Percentiles rank a stretch among this genome's conserved stretches.
phyloP scores from a whole-genome alignment of 1,140 invertebrate species.

The Macrosteles quadrilineatus region DNA sequence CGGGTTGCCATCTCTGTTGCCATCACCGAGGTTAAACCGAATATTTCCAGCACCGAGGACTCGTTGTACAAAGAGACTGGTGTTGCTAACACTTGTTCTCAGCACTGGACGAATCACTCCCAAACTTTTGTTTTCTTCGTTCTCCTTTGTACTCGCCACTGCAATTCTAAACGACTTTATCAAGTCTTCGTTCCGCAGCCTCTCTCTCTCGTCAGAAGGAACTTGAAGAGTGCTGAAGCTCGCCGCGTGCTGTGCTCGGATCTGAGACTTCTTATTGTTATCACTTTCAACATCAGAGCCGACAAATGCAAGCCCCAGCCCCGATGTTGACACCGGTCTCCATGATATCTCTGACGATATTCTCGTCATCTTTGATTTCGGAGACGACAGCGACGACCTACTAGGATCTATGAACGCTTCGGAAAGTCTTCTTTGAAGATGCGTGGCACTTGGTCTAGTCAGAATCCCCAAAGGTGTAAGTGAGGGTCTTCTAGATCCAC shows the following conservation, averaged over 20 bases:
- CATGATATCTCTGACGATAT: constrained; percentile 52
- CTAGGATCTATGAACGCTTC: constrained; percentile 61
- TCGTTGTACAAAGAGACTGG: constrained; percentile 57
- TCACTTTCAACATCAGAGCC: neutral
- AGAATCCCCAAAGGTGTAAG: constrained; percentile 54
- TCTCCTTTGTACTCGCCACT: constrained; percentile 31
- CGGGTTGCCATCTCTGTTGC: constrained; percentile 46
- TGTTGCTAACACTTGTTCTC: constrained; percentile 51
- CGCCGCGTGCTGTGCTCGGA: constrained; percentile 34
- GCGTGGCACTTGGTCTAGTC: constrained; percentile 45
- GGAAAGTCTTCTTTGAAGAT: constrained; percentile 62
- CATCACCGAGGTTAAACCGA: constrained; percentile 44
- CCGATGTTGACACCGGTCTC: constrained; percentile 45
- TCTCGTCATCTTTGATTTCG: constrained; percentile 50
- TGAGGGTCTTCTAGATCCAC: constrained; percentile 70
- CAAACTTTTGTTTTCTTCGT: neutral
- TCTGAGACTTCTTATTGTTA: neutral
- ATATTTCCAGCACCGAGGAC: constrained; percentile 53
- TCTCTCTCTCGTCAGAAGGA: constrained; percentile 45
- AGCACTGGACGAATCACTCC: constrained; percentile 43
- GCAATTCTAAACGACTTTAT: constrained; percentile 40
- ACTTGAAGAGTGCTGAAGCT: constrained; percentile 58
- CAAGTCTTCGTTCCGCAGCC: constrained; percentile 34
- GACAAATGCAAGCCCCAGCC: constrained; percentile 36
- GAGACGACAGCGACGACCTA: constrained; percentile 45